Percentiles rank a stretch among this genome's conserved stretches.
These are phyloP conservation scores for silkworm (Bombyx mori) DNA, from an alignment of 1,140 invertebrate genomes.

Conservation along the genomic window ASM3026992v2 NC_085112.1:8951501-8952000, in stretches of 20 bases:
- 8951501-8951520: slow-evolving; percentile 42
- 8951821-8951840: slow-evolving; percentile 58
- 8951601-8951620: slow-evolving; percentile 31
- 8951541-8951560: slow-evolving; percentile 29
- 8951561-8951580: slow-evolving; percentile 36
- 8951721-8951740: not conserved
- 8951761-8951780: slow-evolving; percentile 21
- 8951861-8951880: slow-evolving; percentile 53
- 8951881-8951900: slow-evolving; percentile 47
- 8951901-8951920: slow-evolving; percentile 44
- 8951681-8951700: no score
- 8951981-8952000: slow-evolving; percentile 21
- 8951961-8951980: slow-evolving; percentile 21
- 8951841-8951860: slow-evolving; percentile 61
- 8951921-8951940: slow-evolving; percentile 47
- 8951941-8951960: slow-evolving; percentile 19
- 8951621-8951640: slow-evolving; percentile 21
- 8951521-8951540: slow-evolving; percentile 40
- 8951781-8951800: slow-evolving; percentile 44
- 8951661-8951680: no score
- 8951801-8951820: slow-evolving; percentile 28
- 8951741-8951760: not conserved
- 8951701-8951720: not conserved
- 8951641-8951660: no score
- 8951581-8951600: slow-evolving; percentile 44